Evolutionary conservation across 1,140 invertebrate species (phyloP), one percentile per base, ranked within the genome.

Genomic region (Mya arenaria): DNA sequence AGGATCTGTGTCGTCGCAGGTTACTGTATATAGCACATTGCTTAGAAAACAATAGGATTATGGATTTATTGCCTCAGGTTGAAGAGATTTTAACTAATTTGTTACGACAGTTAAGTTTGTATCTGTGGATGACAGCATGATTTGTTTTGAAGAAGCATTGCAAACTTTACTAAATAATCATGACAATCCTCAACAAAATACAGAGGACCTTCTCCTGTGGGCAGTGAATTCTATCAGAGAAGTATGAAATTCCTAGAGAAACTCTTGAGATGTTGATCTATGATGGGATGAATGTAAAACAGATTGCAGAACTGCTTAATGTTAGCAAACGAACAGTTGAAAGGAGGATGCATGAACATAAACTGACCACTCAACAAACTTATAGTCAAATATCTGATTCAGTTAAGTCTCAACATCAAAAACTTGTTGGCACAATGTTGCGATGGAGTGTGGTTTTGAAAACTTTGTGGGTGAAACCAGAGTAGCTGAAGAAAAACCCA

Each of bases 311-410:
- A 56, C 37, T 72, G 66, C 36, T 72, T 1, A 52, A 52, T 65
- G 58, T 60, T 63, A 62, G 56, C 4, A 77, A 77, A 65, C 34
- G 73, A 44, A 65, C 56, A 37, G 58, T 77, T 39, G 73, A 77
- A 77, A 19, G 73, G 44, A 62, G 58, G n/a, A 39, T 77, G 37
- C 25, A 0, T 44, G 56, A 77, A 41, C 19, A 48, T 39, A 1
- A 63, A 8, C 39, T 77, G 73, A 48, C 34, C 15, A 44, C 48
- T 30, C 19, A 55, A 25, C 56, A 62, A 44, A 44, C 37, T 5
- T 63, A 77, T 65, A 77, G 73, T 52, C 56, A 63, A 63, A 25
- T 77, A 32, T 41, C 30, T 63, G 73, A 77, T 65, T 30, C 37
- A 63, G 37, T n/a, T n/a, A n/a, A n/a, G n/a, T n/a, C n/a, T n/a